Conservation (phyloP, 2,797 vertebrate genomes). For the Iguana delicatissima region DNA sequence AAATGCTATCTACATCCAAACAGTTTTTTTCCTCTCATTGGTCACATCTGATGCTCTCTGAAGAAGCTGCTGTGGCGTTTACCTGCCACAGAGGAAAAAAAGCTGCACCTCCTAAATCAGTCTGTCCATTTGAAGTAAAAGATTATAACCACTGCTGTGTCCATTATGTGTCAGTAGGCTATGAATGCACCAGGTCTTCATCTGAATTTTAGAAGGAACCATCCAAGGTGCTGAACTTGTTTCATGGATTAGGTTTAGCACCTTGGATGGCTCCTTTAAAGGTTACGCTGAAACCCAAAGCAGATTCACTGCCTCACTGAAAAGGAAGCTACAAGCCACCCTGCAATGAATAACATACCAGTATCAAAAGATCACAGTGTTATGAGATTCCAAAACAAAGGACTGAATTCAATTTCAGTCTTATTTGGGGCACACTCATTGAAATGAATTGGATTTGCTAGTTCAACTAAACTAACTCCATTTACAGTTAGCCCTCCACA, state of each 20-base stretch:
- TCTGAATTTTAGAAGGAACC: too few species aligned
- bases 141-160: too few species aligned
- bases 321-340: too few species aligned
- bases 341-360: neutral
- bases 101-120: constrained; percentile 5
- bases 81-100: neutral
- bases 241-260: too few species aligned
- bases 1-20: neutral
- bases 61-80: neutral
- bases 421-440: neutral
- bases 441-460: neutral
- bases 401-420: neutral
- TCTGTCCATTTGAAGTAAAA: neutral
- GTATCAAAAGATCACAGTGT: neutral
- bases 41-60: neutral
- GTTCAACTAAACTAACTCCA: neutral
- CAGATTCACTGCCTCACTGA: too few species aligned
- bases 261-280: too few species aligned
- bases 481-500: neutral
- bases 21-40: neutral
- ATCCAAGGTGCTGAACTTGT: too few species aligned
- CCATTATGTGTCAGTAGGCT: too few species aligned
- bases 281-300: too few species aligned
- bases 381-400: neutral
- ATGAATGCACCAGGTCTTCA: too few species aligned